Base-by-base conservation (phyloP, 2,888 invertebrate species). In the Lampropteryx suffumata region DNA sequence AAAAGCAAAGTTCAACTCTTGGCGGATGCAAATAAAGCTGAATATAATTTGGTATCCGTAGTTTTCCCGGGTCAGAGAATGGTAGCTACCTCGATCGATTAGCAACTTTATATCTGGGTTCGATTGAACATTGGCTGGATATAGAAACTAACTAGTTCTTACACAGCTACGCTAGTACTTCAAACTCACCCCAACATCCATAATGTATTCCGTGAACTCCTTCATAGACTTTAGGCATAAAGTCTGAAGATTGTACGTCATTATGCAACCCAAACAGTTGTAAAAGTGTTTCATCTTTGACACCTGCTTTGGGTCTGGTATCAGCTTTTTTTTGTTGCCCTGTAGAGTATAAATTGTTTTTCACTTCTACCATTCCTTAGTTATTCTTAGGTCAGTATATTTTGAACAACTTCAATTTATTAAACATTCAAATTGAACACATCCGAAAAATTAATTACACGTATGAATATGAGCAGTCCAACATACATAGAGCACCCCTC, bases 211-310 rank as follows among this genome's bases (percentile, higher is more conserved):
- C 0, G 95, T 94, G 72, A 93, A 98, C 59, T 95, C 95, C 39
- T 92, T 87, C 67, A 98, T 92, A 3, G 97, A 97, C 64, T 94
- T 92, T 32, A 97, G 86, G 61, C 96, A 96, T 26, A 98, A 79
- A 13, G 93, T 93, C 76, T 97, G 97, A 48, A 98, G 84, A 67
- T 97, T 96, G 65, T 94, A 94, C 0, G 97, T 96, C 98, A 98
- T 98, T 30, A 98, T 90, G 21, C 95, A 94, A 0, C 95, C 95
- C 1, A 97, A 93, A 65, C 96, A 95, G 76, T 97, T 95, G 76
- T 95, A 98, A 80, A 97, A 97, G 34, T 93, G 93, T 63, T 92
- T 93, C 78, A 95, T 92, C 73, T 93, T 92, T 9, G 90, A 91
- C 11, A 91, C 91, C 59, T 94, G 93, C 37, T 92, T 89, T 0